These are phyloP conservation scores for Pyrocoelia pectoralis DNA, from an alignment of 2,888 invertebrate species.

Conservation along the genomic window DNA sequence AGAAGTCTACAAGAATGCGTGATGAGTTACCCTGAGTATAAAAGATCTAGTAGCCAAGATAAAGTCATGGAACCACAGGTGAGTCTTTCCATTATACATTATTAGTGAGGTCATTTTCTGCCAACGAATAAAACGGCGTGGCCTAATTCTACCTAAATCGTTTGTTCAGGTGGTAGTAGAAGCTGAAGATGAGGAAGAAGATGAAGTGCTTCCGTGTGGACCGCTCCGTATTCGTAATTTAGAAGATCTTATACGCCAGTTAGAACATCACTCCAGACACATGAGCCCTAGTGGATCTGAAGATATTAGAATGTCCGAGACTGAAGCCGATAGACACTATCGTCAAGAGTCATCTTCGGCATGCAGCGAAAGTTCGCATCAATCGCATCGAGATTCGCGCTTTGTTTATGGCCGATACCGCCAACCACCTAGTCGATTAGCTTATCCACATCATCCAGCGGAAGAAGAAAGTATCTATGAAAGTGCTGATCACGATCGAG, in stretches of 20 bases:
- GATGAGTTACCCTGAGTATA: slow-evolving; percentile 68
- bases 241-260: slow-evolving; percentile 88
- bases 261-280: slow-evolving; percentile 88
- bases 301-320: slow-evolving; percentile 88
- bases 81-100: too few species aligned
- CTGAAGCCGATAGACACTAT: slow-evolving; percentile 88
- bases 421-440: slow-evolving; percentile 56
- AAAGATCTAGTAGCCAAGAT: slow-evolving; percentile 70
- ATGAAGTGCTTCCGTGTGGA: slow-evolving; percentile 80
- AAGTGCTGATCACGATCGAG: slow-evolving; percentile 80
- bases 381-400: slow-evolving; percentile 79
- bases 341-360: slow-evolving; percentile 71
- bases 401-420: slow-evolving; percentile 75
- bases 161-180: slow-evolving; percentile 55
- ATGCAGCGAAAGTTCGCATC: slow-evolving; percentile 78
- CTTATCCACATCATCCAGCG: slow-evolving; percentile 58
- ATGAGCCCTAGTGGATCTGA: slow-evolving; percentile 93
- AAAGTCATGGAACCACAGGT: slow-evolving; percentile 77
- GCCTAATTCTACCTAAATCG: neutral
- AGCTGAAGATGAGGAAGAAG: slow-evolving; percentile 72
- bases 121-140: too few species aligned
- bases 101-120: too few species aligned
- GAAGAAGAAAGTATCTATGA: slow-evolving; percentile 90
- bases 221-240: slow-evolving; percentile 89
- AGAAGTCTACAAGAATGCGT: slow-evolving; percentile 72